These are phyloP conservation scores for Typhlichthys subterraneus DNA, from an alignment of 2,797 vertebrate genomes.

Conservation along the genomic window DNA sequence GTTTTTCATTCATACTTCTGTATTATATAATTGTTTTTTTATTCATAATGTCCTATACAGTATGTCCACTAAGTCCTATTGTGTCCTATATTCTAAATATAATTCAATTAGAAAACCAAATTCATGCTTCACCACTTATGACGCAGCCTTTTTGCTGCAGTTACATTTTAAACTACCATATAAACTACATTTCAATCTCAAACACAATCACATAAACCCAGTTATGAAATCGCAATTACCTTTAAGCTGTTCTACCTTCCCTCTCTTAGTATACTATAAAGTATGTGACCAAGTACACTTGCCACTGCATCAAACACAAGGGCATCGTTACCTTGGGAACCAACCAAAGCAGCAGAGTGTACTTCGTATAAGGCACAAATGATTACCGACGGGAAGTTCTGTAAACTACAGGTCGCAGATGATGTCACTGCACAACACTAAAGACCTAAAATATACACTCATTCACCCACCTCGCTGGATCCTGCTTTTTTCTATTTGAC, in stretches of 20 bases:
- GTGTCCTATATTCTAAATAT: no score
- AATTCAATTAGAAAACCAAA: no score
- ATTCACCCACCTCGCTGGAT: background rate
- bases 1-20: no score
- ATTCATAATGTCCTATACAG: no score
- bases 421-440: slow-evolving; percentile 20
- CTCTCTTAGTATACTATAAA: slow-evolving; percentile 5
- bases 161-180: background rate
- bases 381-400: slow-evolving; percentile 39
- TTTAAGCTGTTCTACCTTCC: background rate
- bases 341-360: slow-evolving; percentile 24
- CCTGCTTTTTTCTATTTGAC: background rate
- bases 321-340: slow-evolving; percentile 51
- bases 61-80: no score
- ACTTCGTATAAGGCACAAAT: slow-evolving; percentile 27
- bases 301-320: slow-evolving; percentile 37
- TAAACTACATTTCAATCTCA: background rate
- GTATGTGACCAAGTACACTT: slow-evolving; percentile 23
- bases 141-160: slow-evolving; percentile 14
- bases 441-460: slow-evolving; percentile 9
- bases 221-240: background rate
- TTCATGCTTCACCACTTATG: no score
- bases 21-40: no score
- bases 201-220: background rate
- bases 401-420: slow-evolving; percentile 44